Conservation (phyloP, 2,797 vertebrate genomes). For the Prunella strophiata region DNA sequence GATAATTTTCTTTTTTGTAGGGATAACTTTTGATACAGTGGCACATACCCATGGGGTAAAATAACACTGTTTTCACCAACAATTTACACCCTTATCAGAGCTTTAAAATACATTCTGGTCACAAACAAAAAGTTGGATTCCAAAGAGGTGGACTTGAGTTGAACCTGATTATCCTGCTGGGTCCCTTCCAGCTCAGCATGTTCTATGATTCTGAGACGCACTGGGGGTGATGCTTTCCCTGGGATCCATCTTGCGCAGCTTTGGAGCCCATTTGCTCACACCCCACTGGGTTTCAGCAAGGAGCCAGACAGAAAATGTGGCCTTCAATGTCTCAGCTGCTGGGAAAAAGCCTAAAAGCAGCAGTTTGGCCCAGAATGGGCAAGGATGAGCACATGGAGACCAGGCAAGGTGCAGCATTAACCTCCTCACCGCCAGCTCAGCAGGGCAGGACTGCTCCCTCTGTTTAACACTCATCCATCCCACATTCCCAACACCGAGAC, state of each 20-base stretch:
- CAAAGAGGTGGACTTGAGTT: background rate
- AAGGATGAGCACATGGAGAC: background rate
- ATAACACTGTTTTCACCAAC: background rate
- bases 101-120: background rate
- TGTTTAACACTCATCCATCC: fast-evolving
- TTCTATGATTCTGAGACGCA: background rate
- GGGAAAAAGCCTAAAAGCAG: background rate
- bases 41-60: fast-evolving
- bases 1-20: background rate
- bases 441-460: fast-evolving
- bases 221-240: fast-evolving
- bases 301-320: fast-evolving
- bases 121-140: background rate
- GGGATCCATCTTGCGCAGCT: fast-evolving
- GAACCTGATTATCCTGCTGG: background rate
- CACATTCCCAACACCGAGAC: fast-evolving
- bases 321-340: background rate
- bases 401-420: background rate
- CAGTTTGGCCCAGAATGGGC: fast-evolving
- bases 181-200: background rate
- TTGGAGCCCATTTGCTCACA: fast-evolving
- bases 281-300: background rate
- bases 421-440: background rate
- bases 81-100: background rate
- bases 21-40: background rate